Evolutionary conservation across 1,140 invertebrate genomes (phyloP), one percentile per base, ranked within the genome.

Genomic region (Caenorhabditis remanei): DNA sequence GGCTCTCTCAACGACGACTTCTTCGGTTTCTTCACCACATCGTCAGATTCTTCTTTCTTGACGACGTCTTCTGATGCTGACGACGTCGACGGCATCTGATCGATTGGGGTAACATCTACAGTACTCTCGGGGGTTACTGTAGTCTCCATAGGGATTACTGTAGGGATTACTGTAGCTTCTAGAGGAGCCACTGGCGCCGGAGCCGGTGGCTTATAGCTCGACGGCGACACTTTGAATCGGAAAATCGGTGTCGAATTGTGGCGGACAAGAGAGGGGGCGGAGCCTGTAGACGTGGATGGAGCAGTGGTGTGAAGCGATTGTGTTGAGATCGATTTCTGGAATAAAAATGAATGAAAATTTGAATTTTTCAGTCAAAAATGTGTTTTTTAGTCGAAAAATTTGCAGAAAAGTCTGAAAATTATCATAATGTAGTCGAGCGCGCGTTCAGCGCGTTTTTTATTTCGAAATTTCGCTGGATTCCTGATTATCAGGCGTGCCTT

Each of bases 221-320:
- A 79, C n/a, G 71, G 71, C 11, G 71, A 79, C 46, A 79, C 71
- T 79, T 79, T 79, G 71, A 79, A 79, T 3, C 71, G 40, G n/a
- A 79, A 24, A 14, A 46, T 53, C 11, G 46, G 53, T 5, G 71
- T 79, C 4, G 71, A 79, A 14, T 13, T 13, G 4, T 79, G 71
- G 32, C 71, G 13, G 46, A 79, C 4, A 4, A 79, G 46, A 3
- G 71, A 53, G 50, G 71, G 71, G 13, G 53, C n/a, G 24, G 71
- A 79, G 32, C 32, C 32, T 1, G 32, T 1, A 1, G 32, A 32
- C 32, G 32, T 32, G 1, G 32, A 32, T 32, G 32, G 32, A 32
- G 32, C 2, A 32, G 32, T 32, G 32, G 32, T 32, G 32, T 32
- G 32, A 0, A 32, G 32, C 2, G 32, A 32, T 24, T 46, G 71